phyloP scores from a whole-genome alignment of 2,113 vertebrate species.

The Pituophis catenifer region DNA sequence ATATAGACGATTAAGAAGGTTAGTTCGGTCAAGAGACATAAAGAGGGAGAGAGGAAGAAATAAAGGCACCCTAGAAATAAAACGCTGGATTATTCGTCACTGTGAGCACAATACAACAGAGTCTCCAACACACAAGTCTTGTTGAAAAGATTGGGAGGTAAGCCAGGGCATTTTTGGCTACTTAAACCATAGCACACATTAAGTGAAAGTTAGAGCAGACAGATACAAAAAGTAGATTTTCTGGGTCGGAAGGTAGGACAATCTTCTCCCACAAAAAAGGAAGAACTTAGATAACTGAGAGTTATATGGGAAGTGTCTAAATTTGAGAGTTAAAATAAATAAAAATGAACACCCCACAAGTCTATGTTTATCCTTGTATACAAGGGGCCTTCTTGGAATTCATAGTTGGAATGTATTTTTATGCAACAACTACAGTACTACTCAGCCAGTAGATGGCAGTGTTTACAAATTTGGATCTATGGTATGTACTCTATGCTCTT shows the following conservation, averaged over 20 bases:
- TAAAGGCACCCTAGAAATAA: not conserved
- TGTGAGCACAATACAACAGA: not conserved
- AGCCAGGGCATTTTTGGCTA: not conserved
- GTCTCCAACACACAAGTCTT: not conserved
- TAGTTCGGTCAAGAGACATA: not conserved
- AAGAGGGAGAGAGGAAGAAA: too few relatives aligned
- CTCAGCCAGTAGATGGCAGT: too few relatives aligned
- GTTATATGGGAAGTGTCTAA: too few relatives aligned
- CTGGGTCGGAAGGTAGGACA: not conserved
- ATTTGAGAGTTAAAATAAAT: too few relatives aligned
- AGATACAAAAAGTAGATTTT: not conserved
- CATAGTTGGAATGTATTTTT: too few relatives aligned
- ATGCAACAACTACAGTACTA: too few relatives aligned
- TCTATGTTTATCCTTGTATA: not conserved
- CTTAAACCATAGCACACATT: not conserved
- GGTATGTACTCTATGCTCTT: too few relatives aligned
- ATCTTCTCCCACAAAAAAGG: not conserved
- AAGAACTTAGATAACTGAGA: not conserved
- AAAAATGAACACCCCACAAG: not conserved
- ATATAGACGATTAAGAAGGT: not conserved
- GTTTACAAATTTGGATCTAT: too few relatives aligned
- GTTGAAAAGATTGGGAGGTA: not conserved
- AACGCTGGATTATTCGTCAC: not conserved
- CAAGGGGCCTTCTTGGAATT: too few relatives aligned
- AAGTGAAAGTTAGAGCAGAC: not conserved